Percentiles rank a stretch among this genome's conserved stretches.
Evolutionary conservation across 2,888 invertebrate genomes (phyloP).

Genomic region (Gerris lacustris): DNA sequence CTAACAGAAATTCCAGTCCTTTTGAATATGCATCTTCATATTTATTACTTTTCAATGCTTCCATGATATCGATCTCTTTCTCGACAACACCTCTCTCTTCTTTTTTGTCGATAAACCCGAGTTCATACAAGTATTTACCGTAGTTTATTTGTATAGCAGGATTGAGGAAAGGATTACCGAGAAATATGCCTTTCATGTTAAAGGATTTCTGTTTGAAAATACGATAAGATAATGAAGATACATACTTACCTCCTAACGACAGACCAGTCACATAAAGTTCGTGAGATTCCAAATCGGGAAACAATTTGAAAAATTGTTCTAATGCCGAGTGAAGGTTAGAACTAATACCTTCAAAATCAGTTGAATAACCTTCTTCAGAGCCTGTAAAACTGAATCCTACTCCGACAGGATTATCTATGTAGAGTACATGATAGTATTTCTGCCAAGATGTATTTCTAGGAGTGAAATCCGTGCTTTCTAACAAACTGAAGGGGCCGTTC

Average conservation of each 20-base stretch:
- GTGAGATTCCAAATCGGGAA: slow-evolving; percentile 35
- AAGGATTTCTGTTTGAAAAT: not conserved
- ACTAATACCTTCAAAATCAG: slow-evolving; percentile 38
- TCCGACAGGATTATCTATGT: slow-evolving; percentile 44
- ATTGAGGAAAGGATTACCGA: not conserved
- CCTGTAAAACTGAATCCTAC: slow-evolving; percentile 42
- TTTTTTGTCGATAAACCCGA: not conserved
- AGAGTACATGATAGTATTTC: slow-evolving; percentile 39
- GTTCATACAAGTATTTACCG: not conserved
- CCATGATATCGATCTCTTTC: not conserved
- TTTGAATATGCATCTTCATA: not conserved
- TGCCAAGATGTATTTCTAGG: slow-evolving; percentile 39
- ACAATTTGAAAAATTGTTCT: slow-evolving; percentile 39
- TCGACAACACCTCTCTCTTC: not conserved
- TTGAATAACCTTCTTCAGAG: slow-evolving; percentile 37
- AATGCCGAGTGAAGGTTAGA: slow-evolving; percentile 37
- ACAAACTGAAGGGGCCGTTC: slow-evolving; percentile 37
- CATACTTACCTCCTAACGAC: slow-evolving; percentile 35
- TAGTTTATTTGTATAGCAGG: not conserved
- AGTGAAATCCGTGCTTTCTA: slow-evolving; percentile 28
- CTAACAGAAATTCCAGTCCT: not conserved
- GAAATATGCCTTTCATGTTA: not conserved
- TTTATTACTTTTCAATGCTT: not conserved
- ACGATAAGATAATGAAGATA: not conserved
- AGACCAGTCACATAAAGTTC: slow-evolving; percentile 41